Conservation (phyloP, 2,797 vertebrate species). For the Notamacropus eugenii region DNA sequence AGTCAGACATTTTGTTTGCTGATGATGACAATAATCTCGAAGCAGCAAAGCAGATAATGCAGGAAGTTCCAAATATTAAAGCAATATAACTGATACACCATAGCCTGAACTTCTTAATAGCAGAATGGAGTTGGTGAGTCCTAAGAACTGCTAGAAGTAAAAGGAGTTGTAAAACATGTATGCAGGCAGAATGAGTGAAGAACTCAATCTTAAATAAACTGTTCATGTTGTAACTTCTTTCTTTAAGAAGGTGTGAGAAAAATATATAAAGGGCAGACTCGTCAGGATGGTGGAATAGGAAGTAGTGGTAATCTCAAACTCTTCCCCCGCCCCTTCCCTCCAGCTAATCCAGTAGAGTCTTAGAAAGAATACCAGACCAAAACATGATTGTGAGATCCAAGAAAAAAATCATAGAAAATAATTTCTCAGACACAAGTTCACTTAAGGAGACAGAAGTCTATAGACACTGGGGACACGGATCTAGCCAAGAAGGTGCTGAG, state of each 20-base stretch:
- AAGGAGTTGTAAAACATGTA: neutral
- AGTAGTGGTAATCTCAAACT: neutral
- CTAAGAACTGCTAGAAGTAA: neutral
- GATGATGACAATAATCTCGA: neutral
- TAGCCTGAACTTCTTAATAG: neutral
- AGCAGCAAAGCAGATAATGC: neutral
- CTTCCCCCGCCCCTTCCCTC: too few relatives aligned
- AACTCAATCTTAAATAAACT: neutral
- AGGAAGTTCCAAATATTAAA: neutral
- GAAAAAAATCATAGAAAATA: neutral
- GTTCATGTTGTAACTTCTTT: neutral
- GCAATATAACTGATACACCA: neutral
- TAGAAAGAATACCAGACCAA: neutral
- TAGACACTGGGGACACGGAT: neutral
- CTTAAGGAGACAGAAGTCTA: neutral
- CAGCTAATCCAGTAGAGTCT: neutral
- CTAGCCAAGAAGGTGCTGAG: neutral
- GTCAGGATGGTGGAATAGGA: neutral
- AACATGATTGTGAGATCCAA: neutral
- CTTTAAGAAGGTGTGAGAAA: neutral
- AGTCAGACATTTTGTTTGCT: neutral
- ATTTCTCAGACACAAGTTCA: neutral
- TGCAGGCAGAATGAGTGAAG: neutral
- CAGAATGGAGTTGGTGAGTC: neutral
- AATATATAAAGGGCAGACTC: neutral